Base-by-base conservation (phyloP, 2,888 invertebrate species). In the Gibbula magus region DNA sequence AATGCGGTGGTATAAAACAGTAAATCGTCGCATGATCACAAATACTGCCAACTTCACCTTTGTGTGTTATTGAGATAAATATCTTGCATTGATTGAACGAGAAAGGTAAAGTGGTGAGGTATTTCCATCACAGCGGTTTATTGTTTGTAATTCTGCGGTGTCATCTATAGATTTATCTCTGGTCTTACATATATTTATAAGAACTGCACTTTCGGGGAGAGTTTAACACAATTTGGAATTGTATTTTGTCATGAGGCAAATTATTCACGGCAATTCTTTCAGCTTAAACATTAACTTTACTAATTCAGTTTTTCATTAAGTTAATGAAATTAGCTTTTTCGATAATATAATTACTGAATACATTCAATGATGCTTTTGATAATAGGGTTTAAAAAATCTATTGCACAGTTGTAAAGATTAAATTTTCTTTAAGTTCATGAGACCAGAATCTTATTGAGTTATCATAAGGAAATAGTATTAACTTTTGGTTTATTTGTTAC, bases 51-150 rank as follows among this genome's bases (percentile, higher is more conserved):
- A 70, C 18, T 20, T 32, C 20, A 39, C 70, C 70, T 39, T 70
- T 32, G 39, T 32, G 70, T 29, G n/a, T 70, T 70, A 70, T 70
- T 70, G 39, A 70, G 70, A 70, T 70, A 39, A 70, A 70, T 70
- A 35, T 70, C 70, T 35, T 35, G 35, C 3, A 18, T 35, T 70
- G 70, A 70, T 70, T 70, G 70, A 20, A n/a, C 13, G 29, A 70
- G 70, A 70, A 70, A 70, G 20, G 70, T 16, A 70, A n/a, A 39
- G 35, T n/a, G 32, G 22, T 29, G 25, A 70, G 39, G 20, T 70
- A 70, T 70, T 35, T 35, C 70, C 16, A 35, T 70, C 35, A 18
- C 20, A 7, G 70, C 70, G 35, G 70, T 32, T 35, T 70, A 70
- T 70, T 70, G 70, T 70, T 18, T 18, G 70, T 20, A 32, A 70